Evolutionary conservation across 2,113 vertebrate species (phyloP), one percentile per base, ranked within the genome.

Genomic region (Columbina picui): DNA sequence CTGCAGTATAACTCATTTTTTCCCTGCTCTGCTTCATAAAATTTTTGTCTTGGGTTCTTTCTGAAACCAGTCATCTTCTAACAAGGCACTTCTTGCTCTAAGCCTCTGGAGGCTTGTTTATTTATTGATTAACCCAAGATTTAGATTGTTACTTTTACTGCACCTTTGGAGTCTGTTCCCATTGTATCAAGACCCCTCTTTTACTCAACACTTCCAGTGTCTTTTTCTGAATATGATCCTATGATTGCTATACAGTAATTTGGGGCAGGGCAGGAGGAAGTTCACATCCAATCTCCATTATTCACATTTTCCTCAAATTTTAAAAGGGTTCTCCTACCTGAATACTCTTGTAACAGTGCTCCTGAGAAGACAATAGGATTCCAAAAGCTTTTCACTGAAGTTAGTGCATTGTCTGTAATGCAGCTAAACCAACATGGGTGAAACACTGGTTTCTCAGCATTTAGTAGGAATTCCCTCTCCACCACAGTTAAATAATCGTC

Each of bases 231-330:
- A 25, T 26, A 49, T 9, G 4, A 43, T 32, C 12, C 21, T 56
- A 29, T 27, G 32, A 63, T 13, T 29, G 4, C 36, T 53, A 29
- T 5, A 22, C 9, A 73, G 29, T 63, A 73, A 32, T 32, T 8
- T 0, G 1, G 21, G 17, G 18, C 17, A 11, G 6, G 22, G 38
- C 7, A 7, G 11, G 13, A 6, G 11, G 4, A 69, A 81, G 12
- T 16, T 93, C 49, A 29, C 25, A 75, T 23, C 20, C 15, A 75
- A 41, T 16, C 2, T 5, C 6, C 18, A 36, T 49, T 36, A 49
- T 23, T 67, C 25, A 59, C 5, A 36, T 71, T 71, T 76, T 36
- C 29, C 52, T 61, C 23, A 53, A 79, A 43, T 22, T 67, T 70
- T 34, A 47, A 82, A 75, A 70, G 22, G 1, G 53, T 7, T 49